phyloP scores from a whole-genome alignment of 2,113 vertebrate species.

The Camelus bactrianus region DNA sequence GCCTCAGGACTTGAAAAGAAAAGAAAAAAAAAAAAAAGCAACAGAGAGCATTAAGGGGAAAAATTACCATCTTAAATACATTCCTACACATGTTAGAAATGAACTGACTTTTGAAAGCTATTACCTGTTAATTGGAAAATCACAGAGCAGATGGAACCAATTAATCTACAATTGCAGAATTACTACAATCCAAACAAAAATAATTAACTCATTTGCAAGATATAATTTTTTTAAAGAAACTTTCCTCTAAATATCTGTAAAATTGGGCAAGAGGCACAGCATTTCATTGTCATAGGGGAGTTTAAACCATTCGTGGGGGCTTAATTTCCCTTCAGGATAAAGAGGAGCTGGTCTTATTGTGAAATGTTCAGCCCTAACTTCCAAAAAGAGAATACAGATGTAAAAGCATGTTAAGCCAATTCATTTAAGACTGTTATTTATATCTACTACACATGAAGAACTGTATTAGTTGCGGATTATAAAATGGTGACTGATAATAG shows the following conservation, averaged over 20 bases:
- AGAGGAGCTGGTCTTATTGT: not conserved
- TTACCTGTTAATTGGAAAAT: conserved; percentile 88
- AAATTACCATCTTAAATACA: conserved; percentile 73
- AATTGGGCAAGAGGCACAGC: not conserved
- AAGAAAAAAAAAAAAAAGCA: not conserved
- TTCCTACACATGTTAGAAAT: conserved; percentile 80
- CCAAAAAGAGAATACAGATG: not conserved
- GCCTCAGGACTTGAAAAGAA: conserved; percentile 58
- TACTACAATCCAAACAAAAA: conserved; percentile 84
- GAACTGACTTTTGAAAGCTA: conserved; percentile 85
- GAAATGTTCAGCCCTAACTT: not conserved
- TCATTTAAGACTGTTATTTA: not conserved
- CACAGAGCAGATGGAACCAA: conserved; percentile 86
- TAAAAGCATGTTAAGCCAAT: not conserved
- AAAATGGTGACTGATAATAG: not conserved
- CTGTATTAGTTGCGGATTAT: not conserved
- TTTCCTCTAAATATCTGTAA: conserved; percentile 8
- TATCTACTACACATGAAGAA: not conserved
- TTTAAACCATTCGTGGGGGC: not conserved
- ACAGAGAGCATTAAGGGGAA: conserved; percentile 60
- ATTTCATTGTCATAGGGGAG: not conserved
- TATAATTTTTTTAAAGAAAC: conserved; percentile 52
- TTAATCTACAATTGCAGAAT: conserved; percentile 88
- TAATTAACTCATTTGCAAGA: conserved; percentile 83
- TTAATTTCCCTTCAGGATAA: not conserved